These are phyloP conservation scores for Syrista parreyssii DNA, from an alignment of 2,888 invertebrate species.

Conservation along the genomic window DNA sequence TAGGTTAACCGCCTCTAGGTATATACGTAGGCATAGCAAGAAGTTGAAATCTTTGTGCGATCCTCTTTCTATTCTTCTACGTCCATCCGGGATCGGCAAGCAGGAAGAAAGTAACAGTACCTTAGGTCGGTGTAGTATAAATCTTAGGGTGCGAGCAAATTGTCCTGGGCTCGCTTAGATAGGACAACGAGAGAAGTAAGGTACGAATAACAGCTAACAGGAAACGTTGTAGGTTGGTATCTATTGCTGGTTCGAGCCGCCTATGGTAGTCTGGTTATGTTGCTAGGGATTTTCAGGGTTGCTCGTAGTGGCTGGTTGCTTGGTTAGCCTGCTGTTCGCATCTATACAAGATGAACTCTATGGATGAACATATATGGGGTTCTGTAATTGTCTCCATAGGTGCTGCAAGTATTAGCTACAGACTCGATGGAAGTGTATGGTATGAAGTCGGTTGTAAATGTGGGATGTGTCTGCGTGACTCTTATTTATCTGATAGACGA, in stretches of 20 bases:
- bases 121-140: conserved; percentile 42
- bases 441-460: not conserved
- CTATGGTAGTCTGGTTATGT: conserved; percentile 47
- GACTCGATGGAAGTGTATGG: not conserved
- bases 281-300: conserved; percentile 20
- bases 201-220: conserved; percentile 56
- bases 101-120: conserved; percentile 17
- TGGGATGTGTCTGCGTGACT: not conserved
- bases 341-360: conserved; percentile 49
- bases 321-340: conserved; percentile 14
- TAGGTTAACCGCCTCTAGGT: not conserved
- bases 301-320: not conserved
- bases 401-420: conserved; percentile 44
- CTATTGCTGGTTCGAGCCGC: conserved; percentile 20
- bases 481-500: not conserved
- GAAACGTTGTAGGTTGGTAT: conserved; percentile 52
- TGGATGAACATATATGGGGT: conserved; percentile 59
- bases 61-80: not conserved
- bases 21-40: not conserved
- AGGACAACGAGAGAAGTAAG: conserved; percentile 42
- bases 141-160: conserved; percentile 60
- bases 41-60: not conserved
- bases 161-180: conserved; percentile 46
- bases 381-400: conserved; percentile 60
- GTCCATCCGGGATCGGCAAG: conserved; percentile 11